These are phyloP conservation scores for Baccha elongata DNA, from an alignment of 2,888 invertebrate genomes.

Conservation along the genomic window DNA sequence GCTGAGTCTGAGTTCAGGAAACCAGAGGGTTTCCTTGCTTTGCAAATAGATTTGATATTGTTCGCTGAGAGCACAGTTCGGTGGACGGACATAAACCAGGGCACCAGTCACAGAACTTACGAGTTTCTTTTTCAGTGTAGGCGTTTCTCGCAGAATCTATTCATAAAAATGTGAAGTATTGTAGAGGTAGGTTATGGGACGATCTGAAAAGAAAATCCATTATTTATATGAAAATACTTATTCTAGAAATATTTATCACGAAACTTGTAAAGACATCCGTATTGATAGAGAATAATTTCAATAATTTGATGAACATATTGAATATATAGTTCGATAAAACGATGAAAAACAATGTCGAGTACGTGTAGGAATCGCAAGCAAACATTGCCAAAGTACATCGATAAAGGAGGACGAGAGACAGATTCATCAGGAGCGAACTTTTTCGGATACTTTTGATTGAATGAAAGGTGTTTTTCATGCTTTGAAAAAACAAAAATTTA, in stretches of 20 bases:
- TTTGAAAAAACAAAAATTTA: conserved; percentile 82
- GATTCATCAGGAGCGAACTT: conserved; percentile 97
- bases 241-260: conserved; percentile 90
- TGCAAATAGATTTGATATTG: conserved; percentile 91
- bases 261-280: conserved; percentile 96
- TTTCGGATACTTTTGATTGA: conserved; percentile 96
- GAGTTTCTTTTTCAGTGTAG: conserved; percentile 91
- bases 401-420: conserved; percentile 88
- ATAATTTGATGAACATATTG: conserved; percentile 92
- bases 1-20: conserved; percentile 93
- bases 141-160: conserved; percentile 91
- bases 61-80: conserved; percentile 94
- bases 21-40: conserved; percentile 88
- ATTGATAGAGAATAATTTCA: conserved; percentile 93
- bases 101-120: conserved; percentile 93
- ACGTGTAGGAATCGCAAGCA: conserved; percentile 96
- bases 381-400: conserved; percentile 97
- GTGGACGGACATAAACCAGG: conserved; percentile 90
- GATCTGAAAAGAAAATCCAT: conserved; percentile 85
- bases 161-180: conserved; percentile 98
- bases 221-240: neutral
- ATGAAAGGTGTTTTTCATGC: conserved; percentile 97
- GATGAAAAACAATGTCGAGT: conserved; percentile 96
- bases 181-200: conserved; percentile 97
- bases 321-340: conserved; percentile 92